These are phyloP conservation scores for Chinchilla lanigera DNA, from an alignment of 2,113 vertebrate genomes.

Conservation along the genomic window DNA sequence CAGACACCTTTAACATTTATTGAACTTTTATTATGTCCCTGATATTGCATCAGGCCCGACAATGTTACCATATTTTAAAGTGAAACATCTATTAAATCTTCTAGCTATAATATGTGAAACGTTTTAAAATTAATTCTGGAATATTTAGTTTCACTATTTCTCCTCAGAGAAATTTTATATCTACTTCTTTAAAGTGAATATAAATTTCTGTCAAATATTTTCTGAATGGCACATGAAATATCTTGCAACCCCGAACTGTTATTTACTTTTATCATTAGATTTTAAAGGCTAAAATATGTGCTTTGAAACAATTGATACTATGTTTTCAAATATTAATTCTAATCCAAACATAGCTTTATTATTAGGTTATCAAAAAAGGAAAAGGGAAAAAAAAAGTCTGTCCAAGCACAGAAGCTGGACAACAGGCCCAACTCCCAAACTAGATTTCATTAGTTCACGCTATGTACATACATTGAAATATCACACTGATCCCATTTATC, in stretches of 20 bases:
- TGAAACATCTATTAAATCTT: background rate
- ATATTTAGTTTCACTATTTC: conserved; percentile 5
- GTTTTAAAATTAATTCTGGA: background rate
- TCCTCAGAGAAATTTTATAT: background rate
- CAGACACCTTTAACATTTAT: background rate
- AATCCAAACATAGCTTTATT: background rate
- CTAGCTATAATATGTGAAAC: background rate
- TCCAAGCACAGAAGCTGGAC: background rate
- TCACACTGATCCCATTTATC: background rate
- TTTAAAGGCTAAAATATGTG: background rate
- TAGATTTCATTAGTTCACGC: background rate
- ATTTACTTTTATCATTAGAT: background rate
- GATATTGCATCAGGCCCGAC: background rate
- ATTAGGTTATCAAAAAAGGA: background rate
- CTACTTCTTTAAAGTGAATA: background rate
- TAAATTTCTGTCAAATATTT: conserved; percentile 41
- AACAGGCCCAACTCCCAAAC: background rate
- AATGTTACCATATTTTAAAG: conserved; percentile 5
- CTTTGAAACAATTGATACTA: background rate
- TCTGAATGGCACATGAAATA: background rate
- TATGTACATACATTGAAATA: background rate
- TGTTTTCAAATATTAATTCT: background rate
- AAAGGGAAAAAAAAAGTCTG: background rate
- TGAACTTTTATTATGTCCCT: conserved; percentile 18
- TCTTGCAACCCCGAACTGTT: background rate